Evolutionary conservation across 2,113 vertebrate species (phyloP).

Genomic region (Sprattus sprattus): DNA sequence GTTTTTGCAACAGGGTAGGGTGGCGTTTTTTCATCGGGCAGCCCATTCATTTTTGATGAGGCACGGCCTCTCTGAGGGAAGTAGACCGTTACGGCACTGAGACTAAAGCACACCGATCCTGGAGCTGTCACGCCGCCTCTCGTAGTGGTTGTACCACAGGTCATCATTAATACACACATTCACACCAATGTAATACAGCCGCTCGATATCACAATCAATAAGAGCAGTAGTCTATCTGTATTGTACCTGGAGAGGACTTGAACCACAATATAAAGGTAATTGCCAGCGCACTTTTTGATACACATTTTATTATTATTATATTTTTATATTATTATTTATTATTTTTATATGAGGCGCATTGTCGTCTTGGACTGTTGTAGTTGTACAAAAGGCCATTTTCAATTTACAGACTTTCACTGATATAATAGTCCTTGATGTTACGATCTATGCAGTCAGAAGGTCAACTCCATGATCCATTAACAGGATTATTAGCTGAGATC

Average conservation of each 20-base stretch:
- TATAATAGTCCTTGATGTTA: background rate
- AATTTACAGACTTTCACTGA: background rate
- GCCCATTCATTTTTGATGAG: slow-evolving; percentile 7
- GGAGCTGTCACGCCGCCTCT: background rate
- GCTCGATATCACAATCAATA: background rate
- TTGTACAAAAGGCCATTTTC: background rate
- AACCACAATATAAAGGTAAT: too few species aligned
- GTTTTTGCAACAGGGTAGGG: background rate
- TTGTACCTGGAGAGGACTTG: background rate
- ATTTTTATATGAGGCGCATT: background rate
- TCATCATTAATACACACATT: background rate
- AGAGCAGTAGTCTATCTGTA: background rate
- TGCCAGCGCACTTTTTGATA: too few species aligned
- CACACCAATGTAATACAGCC: background rate
- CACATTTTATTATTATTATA: too few species aligned
- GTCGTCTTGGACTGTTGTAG: background rate
- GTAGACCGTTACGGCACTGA: slow-evolving; percentile 9
- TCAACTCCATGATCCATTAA: slow-evolving; percentile 1
- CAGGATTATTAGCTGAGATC: background rate
- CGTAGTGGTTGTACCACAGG: background rate
- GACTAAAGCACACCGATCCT: background rate
- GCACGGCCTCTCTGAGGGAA: background rate
- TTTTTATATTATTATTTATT: too few species aligned
- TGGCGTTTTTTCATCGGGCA: slow-evolving; percentile 12
- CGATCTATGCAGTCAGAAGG: background rate